phyloP scores from a whole-genome alignment of 1,140 invertebrate genomes.

The Subanguina moxae region DNA sequence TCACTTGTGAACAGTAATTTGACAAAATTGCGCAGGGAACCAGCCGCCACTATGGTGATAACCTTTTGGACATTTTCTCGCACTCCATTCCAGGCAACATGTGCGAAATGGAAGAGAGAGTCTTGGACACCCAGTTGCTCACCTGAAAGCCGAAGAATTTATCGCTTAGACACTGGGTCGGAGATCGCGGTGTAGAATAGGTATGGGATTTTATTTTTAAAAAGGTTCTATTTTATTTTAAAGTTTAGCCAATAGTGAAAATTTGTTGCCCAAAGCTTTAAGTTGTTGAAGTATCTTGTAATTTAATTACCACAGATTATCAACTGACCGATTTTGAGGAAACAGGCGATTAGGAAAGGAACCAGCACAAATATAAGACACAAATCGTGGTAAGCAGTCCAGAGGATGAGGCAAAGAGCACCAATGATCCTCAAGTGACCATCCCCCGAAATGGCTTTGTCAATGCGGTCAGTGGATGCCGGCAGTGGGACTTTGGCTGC shows the following conservation, averaged over 20 bases:
- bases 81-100: constrained; percentile 45
- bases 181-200: no score
- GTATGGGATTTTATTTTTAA: no score
- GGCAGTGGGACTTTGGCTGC: no score
- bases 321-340: constrained; percentile 65
- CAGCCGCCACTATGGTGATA: constrained; percentile 62
- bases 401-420: constrained; percentile 69
- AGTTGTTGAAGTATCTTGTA: no score
- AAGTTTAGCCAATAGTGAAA: no score
- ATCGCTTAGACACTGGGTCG: neutral
- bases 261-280: no score
- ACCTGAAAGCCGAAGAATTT: constrained; percentile 25
- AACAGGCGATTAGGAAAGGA: constrained; percentile 67
- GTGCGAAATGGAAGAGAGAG: constrained; percentile 55
- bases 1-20: constrained; percentile 66
- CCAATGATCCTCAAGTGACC: constrained; percentile 69
- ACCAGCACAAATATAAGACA: constrained; percentile 69
- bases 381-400: constrained; percentile 71
- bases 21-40: constrained; percentile 62
- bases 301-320: constrained; percentile 16
- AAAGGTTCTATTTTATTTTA: no score
- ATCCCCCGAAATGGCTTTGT: constrained; percentile 61
- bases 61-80: constrained; percentile 14
- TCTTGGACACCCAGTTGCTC: constrained; percentile 54
- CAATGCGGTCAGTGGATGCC: neutral